These are phyloP conservation scores for Psittacula derbiana DNA, from an alignment of 2,797 vertebrate species.

Conservation along the genomic window DNA sequence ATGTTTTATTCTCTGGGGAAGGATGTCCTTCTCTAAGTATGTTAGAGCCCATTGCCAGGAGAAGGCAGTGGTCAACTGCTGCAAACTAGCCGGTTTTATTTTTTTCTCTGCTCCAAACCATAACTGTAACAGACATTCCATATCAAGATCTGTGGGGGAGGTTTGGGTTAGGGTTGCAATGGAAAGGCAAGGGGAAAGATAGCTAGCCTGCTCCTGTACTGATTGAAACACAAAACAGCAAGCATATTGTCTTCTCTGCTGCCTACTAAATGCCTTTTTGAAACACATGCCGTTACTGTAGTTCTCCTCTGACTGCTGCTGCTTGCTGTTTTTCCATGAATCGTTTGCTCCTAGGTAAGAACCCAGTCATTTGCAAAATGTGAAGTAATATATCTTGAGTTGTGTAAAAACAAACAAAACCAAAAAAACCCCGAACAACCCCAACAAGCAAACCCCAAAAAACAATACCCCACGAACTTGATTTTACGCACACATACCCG, in stretches of 20 bases:
- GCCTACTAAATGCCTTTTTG: not conserved
- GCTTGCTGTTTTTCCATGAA: not conserved
- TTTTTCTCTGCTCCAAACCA: not conserved
- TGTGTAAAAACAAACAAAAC: not conserved
- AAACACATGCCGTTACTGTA: not conserved
- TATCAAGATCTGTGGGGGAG: not conserved
- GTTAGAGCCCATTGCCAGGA: not conserved
- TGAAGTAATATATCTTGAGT: not conserved
- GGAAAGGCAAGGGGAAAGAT: not conserved
- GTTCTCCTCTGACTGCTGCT: not conserved
- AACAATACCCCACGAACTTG: not conserved
- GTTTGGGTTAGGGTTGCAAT: not conserved
- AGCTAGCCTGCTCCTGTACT: not conserved
- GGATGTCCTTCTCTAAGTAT: not conserved
- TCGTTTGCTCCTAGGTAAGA: not conserved
- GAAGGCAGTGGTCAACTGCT: not conserved
- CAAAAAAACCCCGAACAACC: not conserved
- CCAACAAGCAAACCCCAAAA: not conserved
- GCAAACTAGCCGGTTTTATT: not conserved
- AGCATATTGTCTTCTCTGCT: not conserved
- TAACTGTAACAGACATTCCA: not conserved
- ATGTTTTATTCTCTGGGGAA: not conserved
- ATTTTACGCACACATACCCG: not conserved
- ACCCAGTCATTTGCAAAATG: not conserved
- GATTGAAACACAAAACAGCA: not conserved